Evolutionary conservation across 2,888 invertebrate species (phyloP).

Genomic region (Apeira syringaria): DNA sequence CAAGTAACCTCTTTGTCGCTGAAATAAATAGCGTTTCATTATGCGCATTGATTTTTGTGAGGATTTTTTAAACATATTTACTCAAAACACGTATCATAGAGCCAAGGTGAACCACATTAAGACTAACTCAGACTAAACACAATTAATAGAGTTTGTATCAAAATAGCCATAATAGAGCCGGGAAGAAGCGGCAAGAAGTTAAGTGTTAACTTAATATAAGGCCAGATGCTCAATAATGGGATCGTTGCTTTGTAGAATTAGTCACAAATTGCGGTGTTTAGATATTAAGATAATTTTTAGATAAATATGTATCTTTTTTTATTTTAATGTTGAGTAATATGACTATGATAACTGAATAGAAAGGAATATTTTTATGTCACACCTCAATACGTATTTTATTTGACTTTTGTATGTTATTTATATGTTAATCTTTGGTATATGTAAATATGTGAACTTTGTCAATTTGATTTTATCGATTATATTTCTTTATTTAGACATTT

Average conservation of each 20-base stretch:
- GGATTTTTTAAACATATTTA: too few species aligned
- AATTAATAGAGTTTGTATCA: too few species aligned
- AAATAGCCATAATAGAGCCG: too few species aligned
- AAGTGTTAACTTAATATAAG: background rate
- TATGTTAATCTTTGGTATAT: conserved; percentile 50
- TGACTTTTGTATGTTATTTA: conserved; percentile 37
- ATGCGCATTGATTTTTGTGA: too few species aligned
- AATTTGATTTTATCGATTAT: conserved; percentile 53
- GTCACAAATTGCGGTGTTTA: conserved; percentile 7
- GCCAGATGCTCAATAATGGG: background rate
- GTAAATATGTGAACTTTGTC: conserved; percentile 62
- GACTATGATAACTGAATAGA: background rate
- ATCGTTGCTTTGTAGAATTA: conserved; percentile 7
- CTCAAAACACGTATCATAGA: too few species aligned
- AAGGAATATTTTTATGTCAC: background rate
- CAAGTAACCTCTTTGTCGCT: too few species aligned
- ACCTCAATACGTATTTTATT: conserved; percentile 9
- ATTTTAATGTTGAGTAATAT: background rate
- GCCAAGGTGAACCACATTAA: too few species aligned
- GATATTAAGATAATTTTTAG: background rate
- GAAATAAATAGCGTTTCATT: too few species aligned
- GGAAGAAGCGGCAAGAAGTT: too few species aligned
- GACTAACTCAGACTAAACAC: too few species aligned
- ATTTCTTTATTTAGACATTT: conserved; percentile 57
- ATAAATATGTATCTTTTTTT: background rate